A percentile compares a stretch with the other conserved stretches of the same genome.
Evolutionary conservation across 2,113 vertebrate genomes (phyloP).

Genomic region (Anhinga rufa): DNA sequence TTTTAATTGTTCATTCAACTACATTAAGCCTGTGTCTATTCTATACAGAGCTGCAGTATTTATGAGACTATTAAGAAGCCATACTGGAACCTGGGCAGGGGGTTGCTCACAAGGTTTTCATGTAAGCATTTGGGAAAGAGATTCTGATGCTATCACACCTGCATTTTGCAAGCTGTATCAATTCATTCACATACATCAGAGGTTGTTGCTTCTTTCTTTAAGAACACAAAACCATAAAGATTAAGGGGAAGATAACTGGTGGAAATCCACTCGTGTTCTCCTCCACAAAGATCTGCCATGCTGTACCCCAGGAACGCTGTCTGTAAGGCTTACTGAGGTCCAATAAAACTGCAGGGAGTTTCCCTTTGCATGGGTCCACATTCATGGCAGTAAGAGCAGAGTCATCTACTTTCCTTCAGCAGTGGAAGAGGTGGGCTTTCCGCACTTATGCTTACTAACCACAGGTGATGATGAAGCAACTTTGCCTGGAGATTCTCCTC

Average conservation of each 20-base stretch:
- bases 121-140: background rate
- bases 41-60: background rate
- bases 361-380: background rate
- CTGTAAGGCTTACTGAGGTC: background rate
- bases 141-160: background rate
- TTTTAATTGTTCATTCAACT: background rate
- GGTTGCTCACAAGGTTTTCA: background rate
- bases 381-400: background rate
- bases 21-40: background rate
- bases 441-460: background rate
- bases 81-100: background rate
- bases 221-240: background rate
- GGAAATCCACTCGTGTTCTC: background rate
- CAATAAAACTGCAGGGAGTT: background rate
- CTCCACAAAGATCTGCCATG: background rate
- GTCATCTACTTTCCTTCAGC: background rate
- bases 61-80: background rate
- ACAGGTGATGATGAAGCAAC: background rate
- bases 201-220: background rate
- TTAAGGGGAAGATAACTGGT: background rate
- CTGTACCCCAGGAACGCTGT: background rate
- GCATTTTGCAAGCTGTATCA: background rate
- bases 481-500: background rate
- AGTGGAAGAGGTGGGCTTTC: background rate
- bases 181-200: fast-evolving